Evolutionary conservation across 2,888 invertebrate genomes (phyloP), one percentile per base, ranked within the genome.

Genomic region (Prenolepis imparis): DNA sequence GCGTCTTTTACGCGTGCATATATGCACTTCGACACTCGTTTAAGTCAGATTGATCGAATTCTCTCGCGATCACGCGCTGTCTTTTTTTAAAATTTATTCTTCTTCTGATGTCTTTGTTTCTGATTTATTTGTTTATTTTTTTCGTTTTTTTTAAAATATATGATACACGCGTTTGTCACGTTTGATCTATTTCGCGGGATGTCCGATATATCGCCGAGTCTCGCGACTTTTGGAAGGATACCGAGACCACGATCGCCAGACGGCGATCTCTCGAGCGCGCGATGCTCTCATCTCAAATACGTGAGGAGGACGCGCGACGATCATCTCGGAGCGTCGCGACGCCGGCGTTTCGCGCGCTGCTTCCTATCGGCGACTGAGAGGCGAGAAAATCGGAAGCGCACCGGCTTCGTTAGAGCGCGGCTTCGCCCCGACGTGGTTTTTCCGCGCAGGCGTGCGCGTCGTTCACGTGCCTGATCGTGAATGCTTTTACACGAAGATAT

Each of bases 351-450:
- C 81, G 55, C 83, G 84, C 85, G 86, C 72, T 85, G 88, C 90
- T 91, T 88, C 85, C 85, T 36, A 85, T 86, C 84, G 87, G 83
- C 90, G 87, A 92, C 92, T 92, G 91, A 91, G 88, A 85, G 32
- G 44, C 63, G 83, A 41, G 74, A 86, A 89, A 88, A 90, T 91
- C 70, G 67, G 67, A 68, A 48, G 36, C 67, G 48, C 67, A 68
- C 48, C 67, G 59, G 78, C 59, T 78, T 36, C 57, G 32, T 83
- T 70, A 55, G 39, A n/a, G 67, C 61, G 64, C 61, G 64, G 57
- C 82, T 84, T 83, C 66, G 75, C 73, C 24, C 24, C 84, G 84
- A 59, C 87, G 88, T 77, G 70, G 78, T 75, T 87, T 88, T 83
- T 84, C 85, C 82, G 91, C 91, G 90, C 90, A 91, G 84, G 89